Percentiles rank a stretch among this genome's conserved stretches.
Evolutionary conservation across 2,888 invertebrate species (phyloP).

Genomic region (Parnassius mnemosyne): DNA sequence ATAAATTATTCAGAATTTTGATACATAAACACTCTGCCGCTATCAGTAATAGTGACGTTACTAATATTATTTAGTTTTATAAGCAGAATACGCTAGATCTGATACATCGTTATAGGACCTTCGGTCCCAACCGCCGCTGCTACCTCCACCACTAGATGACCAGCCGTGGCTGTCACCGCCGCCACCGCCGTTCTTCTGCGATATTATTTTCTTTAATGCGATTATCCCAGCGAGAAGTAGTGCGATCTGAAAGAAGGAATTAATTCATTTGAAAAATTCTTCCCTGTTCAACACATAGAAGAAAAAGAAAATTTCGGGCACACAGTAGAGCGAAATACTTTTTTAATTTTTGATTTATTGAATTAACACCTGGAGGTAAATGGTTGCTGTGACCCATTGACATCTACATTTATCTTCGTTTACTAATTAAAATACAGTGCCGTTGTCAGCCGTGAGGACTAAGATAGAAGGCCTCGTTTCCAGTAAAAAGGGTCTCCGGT

Average conservation of each 20-base stretch:
- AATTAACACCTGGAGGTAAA: no score
- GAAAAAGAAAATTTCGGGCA: neutral
- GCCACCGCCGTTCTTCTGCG: conserved; percentile 82
- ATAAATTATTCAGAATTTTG: no score
- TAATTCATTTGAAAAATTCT: neutral
- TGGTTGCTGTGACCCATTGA: no score
- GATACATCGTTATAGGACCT: conserved; percentile 78
- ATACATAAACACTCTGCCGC: no score
- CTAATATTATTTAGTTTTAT: conserved; percentile 49
- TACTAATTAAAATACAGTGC: no score
- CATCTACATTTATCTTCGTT: no score
- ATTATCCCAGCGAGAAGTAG: conserved; percentile 90
- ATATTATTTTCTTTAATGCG: conserved; percentile 89
- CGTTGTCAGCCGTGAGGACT: no score
- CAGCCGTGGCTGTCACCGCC: conserved; percentile 78
- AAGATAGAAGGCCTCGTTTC: no score
- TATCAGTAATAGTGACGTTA: no score
- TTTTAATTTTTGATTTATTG: no score
- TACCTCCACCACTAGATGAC: conserved; percentile 70
- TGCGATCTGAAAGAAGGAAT: conserved; percentile 84
- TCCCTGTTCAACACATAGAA: neutral
- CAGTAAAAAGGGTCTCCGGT: no score
- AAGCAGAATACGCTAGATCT: conserved; percentile 86
- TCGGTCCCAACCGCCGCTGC: conserved; percentile 84
- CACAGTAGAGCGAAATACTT: no score